Percentiles rank a stretch among this genome's conserved stretches.
These are phyloP conservation scores for Muscicapa striata DNA, from an alignment of 2,797 vertebrate genomes.

Conservation along the genomic window DNA sequence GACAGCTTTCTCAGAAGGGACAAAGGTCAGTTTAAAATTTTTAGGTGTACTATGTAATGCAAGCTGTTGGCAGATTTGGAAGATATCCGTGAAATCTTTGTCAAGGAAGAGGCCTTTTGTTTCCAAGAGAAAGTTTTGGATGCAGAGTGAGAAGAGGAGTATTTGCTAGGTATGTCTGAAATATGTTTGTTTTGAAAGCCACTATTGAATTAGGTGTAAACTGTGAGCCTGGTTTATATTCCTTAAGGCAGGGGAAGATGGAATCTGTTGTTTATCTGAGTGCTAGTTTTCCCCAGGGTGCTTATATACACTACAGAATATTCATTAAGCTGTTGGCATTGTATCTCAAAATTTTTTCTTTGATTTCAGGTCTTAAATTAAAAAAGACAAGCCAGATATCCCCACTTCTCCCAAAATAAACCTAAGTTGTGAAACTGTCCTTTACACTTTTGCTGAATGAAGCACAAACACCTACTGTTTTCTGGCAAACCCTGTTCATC, in stretches of 20 bases:
- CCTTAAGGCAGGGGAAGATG: neutral
- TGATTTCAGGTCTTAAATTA: neutral
- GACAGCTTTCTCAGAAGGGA: neutral
- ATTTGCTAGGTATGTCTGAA: neutral
- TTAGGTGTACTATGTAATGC: constrained; percentile 22
- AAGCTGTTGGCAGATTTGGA: neutral
- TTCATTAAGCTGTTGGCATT: neutral
- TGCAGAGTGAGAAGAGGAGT: neutral
- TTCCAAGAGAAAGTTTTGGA: neutral
- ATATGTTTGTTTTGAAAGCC: constrained; percentile 27
- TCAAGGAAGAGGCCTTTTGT: neutral
- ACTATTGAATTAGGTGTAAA: neutral
- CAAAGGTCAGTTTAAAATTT: constrained; percentile 34
- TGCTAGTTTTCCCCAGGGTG: neutral
- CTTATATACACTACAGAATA: neutral
- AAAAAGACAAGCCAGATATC: neutral
- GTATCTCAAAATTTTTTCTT: neutral
- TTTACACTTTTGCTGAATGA: neutral
- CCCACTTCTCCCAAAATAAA: neutral
- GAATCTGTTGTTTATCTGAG: neutral
- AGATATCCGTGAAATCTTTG: neutral
- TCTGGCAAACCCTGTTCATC: neutral
- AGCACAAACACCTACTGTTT: neutral
- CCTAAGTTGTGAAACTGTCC: neutral
- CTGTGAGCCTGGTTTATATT: neutral